Base-by-base conservation (phyloP, 2,113 vertebrate genomes). In the Chrysochloris asiatica region DNA sequence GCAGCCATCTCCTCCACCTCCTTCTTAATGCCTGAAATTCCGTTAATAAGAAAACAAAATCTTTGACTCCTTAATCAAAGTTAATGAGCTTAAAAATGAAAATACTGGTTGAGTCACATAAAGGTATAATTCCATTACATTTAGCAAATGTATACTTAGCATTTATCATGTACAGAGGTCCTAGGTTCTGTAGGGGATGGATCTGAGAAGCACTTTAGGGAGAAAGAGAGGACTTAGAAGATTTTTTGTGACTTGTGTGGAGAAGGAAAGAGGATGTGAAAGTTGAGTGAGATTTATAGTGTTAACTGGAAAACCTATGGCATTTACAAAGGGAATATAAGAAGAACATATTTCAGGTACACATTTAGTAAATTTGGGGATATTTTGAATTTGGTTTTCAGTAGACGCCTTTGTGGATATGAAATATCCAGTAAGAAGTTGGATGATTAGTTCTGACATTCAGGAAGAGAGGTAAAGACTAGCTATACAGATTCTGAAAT, bases 51-150 rank as follows among this genome's bases (percentile, higher is more conserved):
- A 72, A 86, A 47, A 88, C 13, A 56, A 38, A 93, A 48, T 13
- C 4, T 30, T 75, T 93, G 1, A n/a, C n/a, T 75, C 36, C 22
- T 90, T 22, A 52, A n/a, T 83, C 61, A 90, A 56, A 82, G 83
- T 36, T n/a, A 83, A 43, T 21, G 48, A 81, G 61, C 21, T 73
- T 61, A 86, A 71, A 93, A 77, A 82, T 77, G 38, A 41, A 76
- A 80, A 87, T 89, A 16, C 9, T 85, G 67, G 30, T 38, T 76
- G 63, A 91, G 43, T 88, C 63, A 87, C 41, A 76, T 88, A 75
- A 85, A 93, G 14, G 6, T 79, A 43, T 92, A 82, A 83, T 95
- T 86, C 36, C 50, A 77, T 94, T 86, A 43, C 36, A 63, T 81
- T 63, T 86, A 86, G 45, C 50, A 94, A 59, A n/a, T 81, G 2